Evolutionary conservation across 2,888 invertebrate genomes (phyloP).

Genomic region (Caenorhabditis afra): DNA sequence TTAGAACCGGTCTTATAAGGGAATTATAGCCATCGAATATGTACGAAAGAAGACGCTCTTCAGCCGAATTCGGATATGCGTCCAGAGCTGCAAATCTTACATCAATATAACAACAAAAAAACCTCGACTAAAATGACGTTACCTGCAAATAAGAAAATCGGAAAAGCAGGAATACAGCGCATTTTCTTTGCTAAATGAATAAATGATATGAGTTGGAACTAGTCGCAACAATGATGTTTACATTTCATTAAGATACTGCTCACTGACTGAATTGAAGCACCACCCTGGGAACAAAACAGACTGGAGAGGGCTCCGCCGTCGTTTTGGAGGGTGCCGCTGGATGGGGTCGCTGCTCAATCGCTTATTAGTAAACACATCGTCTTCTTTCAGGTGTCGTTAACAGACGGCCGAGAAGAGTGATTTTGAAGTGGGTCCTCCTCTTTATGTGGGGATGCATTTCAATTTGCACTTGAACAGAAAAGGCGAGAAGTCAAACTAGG

Average conservation of each 20-base stretch:
- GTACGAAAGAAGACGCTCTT: constrained; percentile 81
- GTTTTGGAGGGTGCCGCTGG: background rate
- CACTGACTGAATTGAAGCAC: constrained; percentile 57
- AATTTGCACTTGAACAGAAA: constrained; percentile 44
- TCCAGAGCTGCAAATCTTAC: background rate
- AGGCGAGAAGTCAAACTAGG: constrained; percentile 15
- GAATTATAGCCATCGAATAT: constrained; percentile 83
- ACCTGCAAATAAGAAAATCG: constrained; percentile 28
- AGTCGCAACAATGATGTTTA: constrained; percentile 50
- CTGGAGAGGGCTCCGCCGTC: constrained; percentile 29
- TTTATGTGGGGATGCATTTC: background rate
- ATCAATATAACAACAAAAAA: background rate
- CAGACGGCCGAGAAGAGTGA: constrained; percentile 32
- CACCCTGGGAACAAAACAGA: constrained; percentile 61
- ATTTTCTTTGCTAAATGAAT: constrained; percentile 48
- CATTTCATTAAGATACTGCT: constrained; percentile 59
- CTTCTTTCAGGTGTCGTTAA: constrained; percentile 50
- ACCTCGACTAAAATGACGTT: background rate
- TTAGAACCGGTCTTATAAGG: constrained; percentile 82
- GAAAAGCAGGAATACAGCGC: constrained; percentile 26
- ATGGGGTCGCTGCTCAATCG: constrained; percentile 11
- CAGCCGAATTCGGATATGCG: constrained; percentile 79
- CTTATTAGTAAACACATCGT: constrained; percentile 47
- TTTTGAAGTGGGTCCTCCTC: constrained; percentile 37
- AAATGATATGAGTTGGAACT: constrained; percentile 48